Base-by-base conservation (phyloP, 1,140 invertebrate species). In the Monomorium pharaonis region DNA sequence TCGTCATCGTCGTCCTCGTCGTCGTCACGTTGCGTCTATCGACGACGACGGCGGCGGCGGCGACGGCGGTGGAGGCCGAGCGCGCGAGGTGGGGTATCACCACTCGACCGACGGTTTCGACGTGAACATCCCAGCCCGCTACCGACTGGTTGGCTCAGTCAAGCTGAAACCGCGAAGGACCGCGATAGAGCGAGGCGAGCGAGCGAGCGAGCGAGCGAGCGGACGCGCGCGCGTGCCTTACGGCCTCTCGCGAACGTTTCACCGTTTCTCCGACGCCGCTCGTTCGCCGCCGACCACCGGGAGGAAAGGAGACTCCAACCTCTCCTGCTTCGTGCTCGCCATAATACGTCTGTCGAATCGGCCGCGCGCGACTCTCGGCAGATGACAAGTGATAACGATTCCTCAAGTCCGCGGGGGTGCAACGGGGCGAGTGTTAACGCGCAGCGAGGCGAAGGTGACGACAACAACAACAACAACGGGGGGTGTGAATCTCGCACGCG, bases 161-260 rank as follows among this genome's bases (percentile, higher is more conserved):
- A 90, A 90, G 78, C 85, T 87, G 89, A 90, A 90, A 90, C 89
- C 85, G 88, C 88, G 88, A 85, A 69, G 72, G 80, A 76, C 27
- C 77, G 83, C 81, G 87, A 89, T 54, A 81, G 65, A 58, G 56
- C 51, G 86, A 67, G 21, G 60, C 60, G 75, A 18, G 75, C 60
- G 75, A 60, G 16, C 75, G 75, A 62, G 60, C 49, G n/a, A n/a
- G n/a, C n/a, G n/a, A n/a, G n/a, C n/a, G n/a, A 58, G 37, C 37
- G 30, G 42, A 58, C 2, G 42, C 33, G 77, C 75, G 16, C 30
- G 76, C 76, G 76, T 78, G 60, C 60, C 60, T 78, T 51, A 54
- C 60, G 76, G 44, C 37, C 51, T 33, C 77, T 80, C 47, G 27
- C 49, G 49, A 60, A 5, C 21, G 67, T 74, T 83, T 83, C 67